Conservation (phyloP, 2,888 invertebrate species). For the Lucinisca nassula region DNA sequence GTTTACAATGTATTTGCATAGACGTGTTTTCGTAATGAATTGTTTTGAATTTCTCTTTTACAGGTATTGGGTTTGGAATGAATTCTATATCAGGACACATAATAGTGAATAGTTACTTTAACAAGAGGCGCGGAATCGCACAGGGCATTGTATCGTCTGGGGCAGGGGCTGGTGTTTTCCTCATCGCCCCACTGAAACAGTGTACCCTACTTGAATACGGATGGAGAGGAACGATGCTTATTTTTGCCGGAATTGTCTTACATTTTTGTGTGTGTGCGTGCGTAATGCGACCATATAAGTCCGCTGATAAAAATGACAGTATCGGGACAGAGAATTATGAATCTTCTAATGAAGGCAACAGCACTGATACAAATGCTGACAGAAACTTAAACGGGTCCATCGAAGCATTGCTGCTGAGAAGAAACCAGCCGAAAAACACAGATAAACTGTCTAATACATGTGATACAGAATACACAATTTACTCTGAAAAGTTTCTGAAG, state of each 20-base stretch:
- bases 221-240: slow-evolving; percentile 67
- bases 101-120: slow-evolving; percentile 74
- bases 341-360: too few species aligned
- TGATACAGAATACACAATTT: too few species aligned
- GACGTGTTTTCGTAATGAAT: too few species aligned
- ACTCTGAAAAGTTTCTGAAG: too few species aligned
- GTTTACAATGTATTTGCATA: too few species aligned
- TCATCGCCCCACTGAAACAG: slow-evolving; percentile 66
- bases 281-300: slow-evolving; percentile 60
- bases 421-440: too few species aligned
- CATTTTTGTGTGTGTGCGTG: slow-evolving; percentile 69
- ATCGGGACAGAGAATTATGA: neutral
- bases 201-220: slow-evolving; percentile 55
- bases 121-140: slow-evolving; percentile 70
- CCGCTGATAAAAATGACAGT: neutral
- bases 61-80: slow-evolving; percentile 74
- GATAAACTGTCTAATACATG: too few species aligned
- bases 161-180: slow-evolving; percentile 71
- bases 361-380: too few species aligned
- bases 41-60: neutral
- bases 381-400: too few species aligned
- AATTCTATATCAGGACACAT: slow-evolving; percentile 70
- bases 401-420: too few species aligned
- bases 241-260: slow-evolving; percentile 65
- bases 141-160: slow-evolving; percentile 74